These are phyloP conservation scores for Heteromyza rotundicornis DNA, from an alignment of 2,888 invertebrate species.

Conservation along the genomic window DNA sequence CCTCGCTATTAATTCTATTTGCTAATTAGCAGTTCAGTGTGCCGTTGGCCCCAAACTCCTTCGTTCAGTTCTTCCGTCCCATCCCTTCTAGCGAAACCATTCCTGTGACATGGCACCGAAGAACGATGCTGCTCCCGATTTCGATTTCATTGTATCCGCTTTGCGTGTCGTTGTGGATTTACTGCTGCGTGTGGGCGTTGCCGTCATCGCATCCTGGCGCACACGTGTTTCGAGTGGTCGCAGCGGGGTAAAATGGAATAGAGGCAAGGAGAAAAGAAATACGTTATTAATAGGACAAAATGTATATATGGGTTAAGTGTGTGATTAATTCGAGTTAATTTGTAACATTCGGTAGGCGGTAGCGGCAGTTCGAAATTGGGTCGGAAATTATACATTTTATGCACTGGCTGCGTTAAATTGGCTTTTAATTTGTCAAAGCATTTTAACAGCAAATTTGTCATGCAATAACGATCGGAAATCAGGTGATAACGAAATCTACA, in stretches of 20 bases:
- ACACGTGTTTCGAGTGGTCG: constrained; percentile 4
- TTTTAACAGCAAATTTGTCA: too few species aligned
- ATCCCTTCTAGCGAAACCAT: constrained; percentile 70
- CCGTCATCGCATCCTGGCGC: constrained; percentile 16
- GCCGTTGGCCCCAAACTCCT: not conserved
- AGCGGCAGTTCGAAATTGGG: not conserved
- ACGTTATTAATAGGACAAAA: constrained; percentile 47
- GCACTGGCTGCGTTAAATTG: too few species aligned
- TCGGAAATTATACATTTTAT: too few species aligned
- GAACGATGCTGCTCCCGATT: constrained; percentile 80
- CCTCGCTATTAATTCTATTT: constrained; percentile 3
- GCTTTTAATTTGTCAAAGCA: too few species aligned
- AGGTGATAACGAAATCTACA: too few species aligned
- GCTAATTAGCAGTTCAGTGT: constrained; percentile 2
- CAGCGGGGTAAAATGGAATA: not conserved
- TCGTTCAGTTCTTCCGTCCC: too few species aligned
- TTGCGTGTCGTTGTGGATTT: constrained; percentile 27
- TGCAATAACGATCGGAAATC: too few species aligned
- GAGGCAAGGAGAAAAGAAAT: constrained; percentile 25
- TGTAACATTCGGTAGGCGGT: constrained; percentile 24
- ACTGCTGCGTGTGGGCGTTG: constrained; percentile 46
- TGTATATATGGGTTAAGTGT: constrained; percentile 33
- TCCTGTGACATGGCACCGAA: constrained; percentile 84
- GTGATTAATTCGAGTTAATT: constrained; percentile 50
- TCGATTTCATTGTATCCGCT: constrained; percentile 50